These are phyloP conservation scores for Setophaga kirtlandii DNA, from an alignment of 2,113 vertebrate species.

Conservation along the genomic window DNA sequence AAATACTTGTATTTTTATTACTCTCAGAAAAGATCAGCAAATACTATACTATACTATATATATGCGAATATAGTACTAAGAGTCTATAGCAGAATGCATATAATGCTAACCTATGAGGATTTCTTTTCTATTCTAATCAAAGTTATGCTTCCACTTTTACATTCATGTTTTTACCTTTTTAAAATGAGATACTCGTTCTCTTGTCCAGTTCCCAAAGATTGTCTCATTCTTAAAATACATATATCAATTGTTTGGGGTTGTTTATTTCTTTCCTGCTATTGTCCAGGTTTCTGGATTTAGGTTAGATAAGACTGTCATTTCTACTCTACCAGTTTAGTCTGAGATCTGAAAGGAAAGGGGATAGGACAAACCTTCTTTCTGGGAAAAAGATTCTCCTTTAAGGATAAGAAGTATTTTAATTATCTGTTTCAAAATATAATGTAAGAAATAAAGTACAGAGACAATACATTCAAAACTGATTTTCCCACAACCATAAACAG, in stretches of 20 bases:
- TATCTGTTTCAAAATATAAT: background rate
- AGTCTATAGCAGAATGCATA: background rate
- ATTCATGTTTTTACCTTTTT: background rate
- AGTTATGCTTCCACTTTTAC: background rate
- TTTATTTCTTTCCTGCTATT: background rate
- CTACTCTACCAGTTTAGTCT: background rate
- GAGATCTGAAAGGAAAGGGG: background rate
- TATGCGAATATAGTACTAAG: background rate
- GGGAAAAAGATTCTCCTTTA: background rate
- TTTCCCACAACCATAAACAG: background rate
- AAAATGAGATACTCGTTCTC: background rate
- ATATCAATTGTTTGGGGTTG: rapidly evolving
- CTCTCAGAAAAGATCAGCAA: background rate
- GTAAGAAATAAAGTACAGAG: background rate
- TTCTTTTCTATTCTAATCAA: background rate
- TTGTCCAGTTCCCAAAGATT: background rate
- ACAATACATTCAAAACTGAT: background rate
- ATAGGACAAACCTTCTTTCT: background rate
- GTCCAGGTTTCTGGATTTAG: background rate
- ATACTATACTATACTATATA: background rate
- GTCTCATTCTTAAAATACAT: background rate
- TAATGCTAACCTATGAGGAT: background rate
- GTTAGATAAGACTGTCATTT: background rate
- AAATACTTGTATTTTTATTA: background rate
- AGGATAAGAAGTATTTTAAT: background rate